Evolutionary conservation across 2,113 vertebrate genomes (phyloP), one percentile per base, ranked within the genome.

Genomic region (Pseudois nayaur): DNA sequence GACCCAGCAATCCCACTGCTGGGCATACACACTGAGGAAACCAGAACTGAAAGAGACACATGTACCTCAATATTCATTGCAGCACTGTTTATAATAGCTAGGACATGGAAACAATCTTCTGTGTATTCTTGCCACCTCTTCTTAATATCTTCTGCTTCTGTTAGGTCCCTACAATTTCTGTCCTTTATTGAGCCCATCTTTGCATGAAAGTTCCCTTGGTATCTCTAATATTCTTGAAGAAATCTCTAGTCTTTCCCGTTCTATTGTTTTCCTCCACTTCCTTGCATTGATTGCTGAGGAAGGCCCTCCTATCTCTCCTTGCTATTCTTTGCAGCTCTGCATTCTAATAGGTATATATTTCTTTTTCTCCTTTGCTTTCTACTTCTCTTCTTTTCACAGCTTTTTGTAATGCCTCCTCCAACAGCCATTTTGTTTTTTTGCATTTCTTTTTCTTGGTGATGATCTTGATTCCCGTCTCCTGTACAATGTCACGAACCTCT

Each of bases 401-500:
- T 67, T n/a, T 67, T 67, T 67, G 16, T 17, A n/a, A 67, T 4
- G 8, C 16, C 62, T n/a, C 62, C 8, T 10, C 62, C n/a, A 8
- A 67, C 33, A 19, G 16, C 16, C 29, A 67, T 67, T 67, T 67
- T 67, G 16, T 16, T 19, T n/a, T 64, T n/a, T n/a, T n/a, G 33
- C 33, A 19, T 67, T n/a, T 67, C 64, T 67, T 67, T 67, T 67
- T 9, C 8, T 5, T n/a, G 33, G 8, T 0, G 33, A 67, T 19
- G 16, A 16, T n/a, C 8, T 67, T 67, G 8, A 67, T 67, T 10
- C 4, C 16, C 3, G 16, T 67, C 33, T 67, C 33, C 33, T n/a
- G 16, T 19, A 19, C 16, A n/a, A n/a, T 67, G 64, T 67, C 33
- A 67, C 0, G 8, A 67, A 67, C 8, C 8, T 67, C 16, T 33